Base-by-base conservation (phyloP, 1,140 invertebrate species). In the Pseudomyrmex gracilis region DNA sequence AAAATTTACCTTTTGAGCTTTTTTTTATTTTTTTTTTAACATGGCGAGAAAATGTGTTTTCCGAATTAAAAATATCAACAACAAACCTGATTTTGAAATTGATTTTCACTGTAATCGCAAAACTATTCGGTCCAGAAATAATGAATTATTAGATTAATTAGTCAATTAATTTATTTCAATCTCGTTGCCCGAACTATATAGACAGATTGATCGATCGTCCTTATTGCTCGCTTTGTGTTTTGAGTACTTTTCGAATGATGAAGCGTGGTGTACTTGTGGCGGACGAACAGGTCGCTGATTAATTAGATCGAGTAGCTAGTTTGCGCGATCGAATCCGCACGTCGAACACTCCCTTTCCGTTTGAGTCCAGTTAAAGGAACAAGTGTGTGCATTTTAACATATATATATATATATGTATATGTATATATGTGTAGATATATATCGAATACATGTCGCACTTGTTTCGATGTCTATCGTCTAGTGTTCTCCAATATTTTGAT, bases 221-320 rank as follows among this genome's bases (percentile, higher is more conserved):
- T 86, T 85, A 85, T 80, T 85, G 85, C 87, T 83, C 82, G 78
- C 87, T 88, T 85, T 90, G 80, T 89, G 82, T 70, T 74, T 74
- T 73, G 88, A 87, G 68, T 85, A 91, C 87, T 89, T 91, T 89
- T 82, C 87, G 88, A 91, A 89, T 86, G 90, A 90, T 68, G 87
- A 82, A 76, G 74, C 66, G 76, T 83, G 88, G 83, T 68, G 70
- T 87, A 85, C 82, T 82, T 64, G 74, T 64, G 74, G 70, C 67
- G 63, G 80, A 89, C 86, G 85, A 91, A 92, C 91, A 89, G 89
- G 58, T 91, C 89, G 90, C 82, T 92, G 92, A 92, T 92, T 93
- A 93, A 93, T 93, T 93, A 93, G 93, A 93, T 90, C 91, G 89
- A 91, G 90, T 83, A 87, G 73, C 60, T 68, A 73, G 87, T 87